These are phyloP conservation scores for Monodelphis domestica DNA, from an alignment of 2,797 vertebrate genomes.

Conservation along the genomic window DNA sequence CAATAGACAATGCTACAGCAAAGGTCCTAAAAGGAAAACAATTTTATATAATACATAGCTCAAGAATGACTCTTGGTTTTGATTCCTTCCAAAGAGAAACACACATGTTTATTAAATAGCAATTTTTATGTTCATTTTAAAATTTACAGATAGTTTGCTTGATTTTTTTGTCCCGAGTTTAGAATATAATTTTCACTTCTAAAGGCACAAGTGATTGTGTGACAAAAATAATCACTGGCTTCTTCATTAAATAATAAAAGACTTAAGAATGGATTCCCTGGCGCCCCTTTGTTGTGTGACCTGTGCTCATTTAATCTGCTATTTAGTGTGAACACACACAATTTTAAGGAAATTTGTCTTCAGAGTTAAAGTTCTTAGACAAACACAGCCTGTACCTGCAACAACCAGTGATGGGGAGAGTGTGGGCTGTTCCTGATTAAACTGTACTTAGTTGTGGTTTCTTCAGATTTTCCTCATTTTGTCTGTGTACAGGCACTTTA, in stretches of 20 bases:
- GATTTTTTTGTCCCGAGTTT: conserved; percentile 46
- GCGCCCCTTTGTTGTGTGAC: background rate
- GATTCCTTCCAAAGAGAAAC: conserved; percentile 41
- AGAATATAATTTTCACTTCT: conserved; percentile 53
- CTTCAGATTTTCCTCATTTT: conserved; percentile 72
- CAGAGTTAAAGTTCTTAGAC: conserved; percentile 7
- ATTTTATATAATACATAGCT: background rate
- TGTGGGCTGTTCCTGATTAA: conserved; percentile 40
- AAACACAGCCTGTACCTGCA: conserved; percentile 16
- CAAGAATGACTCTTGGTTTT: conserved; percentile 5
- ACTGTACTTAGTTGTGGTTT: conserved; percentile 45
- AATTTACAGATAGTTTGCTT: background rate
- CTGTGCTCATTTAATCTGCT: conserved; percentile 14
- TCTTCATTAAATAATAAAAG: conserved; percentile 35
- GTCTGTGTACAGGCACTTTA: conserved; percentile 94
- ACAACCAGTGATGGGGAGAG: conserved; percentile 42
- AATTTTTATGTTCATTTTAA: conserved; percentile 35
- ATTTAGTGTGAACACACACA: background rate
- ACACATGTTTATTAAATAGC: conserved; percentile 20
- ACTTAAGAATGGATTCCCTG: conserved; percentile 22
- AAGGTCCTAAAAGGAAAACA: background rate
- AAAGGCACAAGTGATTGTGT: conserved; percentile 45
- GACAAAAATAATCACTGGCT: background rate
- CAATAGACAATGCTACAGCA: background rate
- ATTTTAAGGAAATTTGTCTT: conserved; percentile 28